Evolutionary conservation across 2,888 invertebrate species (phyloP).

Genomic region (Epistrophe eligans): DNA sequence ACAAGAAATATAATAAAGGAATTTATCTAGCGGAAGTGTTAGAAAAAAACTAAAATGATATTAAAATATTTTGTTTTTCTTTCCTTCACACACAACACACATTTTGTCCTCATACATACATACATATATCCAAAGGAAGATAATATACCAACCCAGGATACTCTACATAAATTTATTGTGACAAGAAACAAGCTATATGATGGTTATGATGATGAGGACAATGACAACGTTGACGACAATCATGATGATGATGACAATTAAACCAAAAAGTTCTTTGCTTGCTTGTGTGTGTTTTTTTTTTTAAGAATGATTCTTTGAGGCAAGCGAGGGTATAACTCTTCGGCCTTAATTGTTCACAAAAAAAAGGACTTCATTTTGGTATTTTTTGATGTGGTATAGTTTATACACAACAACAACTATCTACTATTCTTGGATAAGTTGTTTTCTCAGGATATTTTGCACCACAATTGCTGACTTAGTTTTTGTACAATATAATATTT

Average conservation of each 20-base stretch:
- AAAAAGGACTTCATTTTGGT: slow-evolving; percentile 23
- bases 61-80: slow-evolving; percentile 24
- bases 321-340: background rate
- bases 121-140: background rate
- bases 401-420: background rate
- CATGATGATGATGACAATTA: slow-evolving; percentile 26
- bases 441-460: slow-evolving; percentile 8
- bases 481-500: slow-evolving; percentile 38
- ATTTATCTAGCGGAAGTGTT: slow-evolving; percentile 27
- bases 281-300: background rate
- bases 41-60: slow-evolving; percentile 46
- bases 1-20: background rate
- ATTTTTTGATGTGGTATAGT: slow-evolving; percentile 40
- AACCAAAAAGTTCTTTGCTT: slow-evolving; percentile 16
- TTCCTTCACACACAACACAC: background rate
- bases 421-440: background rate
- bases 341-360: slow-evolving; percentile 18
- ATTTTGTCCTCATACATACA: background rate
- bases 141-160: slow-evolving; percentile 31
- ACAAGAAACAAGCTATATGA: slow-evolving; percentile 28
- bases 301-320: background rate
- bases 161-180: slow-evolving; percentile 46
- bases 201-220: slow-evolving; percentile 16
- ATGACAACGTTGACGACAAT: slow-evolving; percentile 20
- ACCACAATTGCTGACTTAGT: slow-evolving; percentile 42